Evolutionary conservation across 2,113 vertebrate species (phyloP), one percentile per base, ranked within the genome.

Genomic region (Candoia aspera): DNA sequence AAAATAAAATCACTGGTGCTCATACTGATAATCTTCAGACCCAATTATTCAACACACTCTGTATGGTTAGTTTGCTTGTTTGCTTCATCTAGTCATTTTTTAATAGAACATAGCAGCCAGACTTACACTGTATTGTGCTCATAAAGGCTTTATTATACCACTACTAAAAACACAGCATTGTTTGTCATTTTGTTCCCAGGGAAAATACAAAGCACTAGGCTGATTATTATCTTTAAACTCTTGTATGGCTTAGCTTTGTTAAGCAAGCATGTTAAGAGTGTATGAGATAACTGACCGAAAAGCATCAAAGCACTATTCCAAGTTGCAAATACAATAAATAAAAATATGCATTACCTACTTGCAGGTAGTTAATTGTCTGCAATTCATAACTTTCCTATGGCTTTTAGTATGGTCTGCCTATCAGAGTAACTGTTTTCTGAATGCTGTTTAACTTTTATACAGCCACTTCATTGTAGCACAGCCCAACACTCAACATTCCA

Each of bases 401-500:
- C 10, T 90, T 95, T 29, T 57, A 73, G 6, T 59, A 91, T 87
- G 54, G 87, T 79, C 73, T 6, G 87, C 84, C 21, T 64, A 21
- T 57, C 2, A 73, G 23, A 88, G 88, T 21, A 60, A 87, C 11
- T 15, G 19, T 88, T 92, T 55, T 57, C 24, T 68, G 86, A 87
- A 23, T 0, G 0, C 46, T 79, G 49, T 19, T 12, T 84, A 84
- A 84, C 1, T 0, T 64, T 86, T 87, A 62, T 85, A 92, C 1
- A 92, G 23, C 92, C 90, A 88, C 21, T 89, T 11, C 53, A 84
- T 37, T 17, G n/a, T 83, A 33, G 89, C 46, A 58, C 93, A 84
- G 55, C 84, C 92, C 94, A 24, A 4, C 17, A 42, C 49, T 89
- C n/a, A 88, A 90, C 92, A 92, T 84, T 92, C 3, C 79, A 91